phyloP scores from a whole-genome alignment of 2,888 invertebrate species.

The Agrochola lota region DNA sequence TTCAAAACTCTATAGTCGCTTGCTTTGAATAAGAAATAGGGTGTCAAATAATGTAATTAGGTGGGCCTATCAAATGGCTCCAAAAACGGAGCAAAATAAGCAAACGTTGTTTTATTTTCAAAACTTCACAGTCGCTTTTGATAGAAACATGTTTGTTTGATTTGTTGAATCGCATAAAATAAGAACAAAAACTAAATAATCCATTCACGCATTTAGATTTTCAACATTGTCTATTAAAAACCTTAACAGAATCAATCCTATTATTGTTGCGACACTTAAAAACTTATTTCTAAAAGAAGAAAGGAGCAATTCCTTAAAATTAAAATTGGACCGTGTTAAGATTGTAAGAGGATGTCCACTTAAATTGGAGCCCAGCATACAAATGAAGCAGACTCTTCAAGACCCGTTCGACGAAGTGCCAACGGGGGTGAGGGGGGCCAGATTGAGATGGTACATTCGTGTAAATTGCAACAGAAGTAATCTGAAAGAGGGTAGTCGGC shows the following conservation, averaged over 20 bases:
- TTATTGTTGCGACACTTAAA: constrained; percentile 56
- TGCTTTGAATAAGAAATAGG: not conserved
- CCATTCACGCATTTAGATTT: not conserved
- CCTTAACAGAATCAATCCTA: constrained; percentile 57
- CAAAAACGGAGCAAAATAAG: not conserved
- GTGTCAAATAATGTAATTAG: not conserved
- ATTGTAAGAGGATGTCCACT: constrained; percentile 65
- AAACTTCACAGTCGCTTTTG: not conserved
- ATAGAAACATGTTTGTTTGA: not conserved
- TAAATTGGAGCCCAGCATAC: constrained; percentile 60
- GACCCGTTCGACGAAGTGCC: constrained; percentile 44
- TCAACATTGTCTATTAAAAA: not conserved
- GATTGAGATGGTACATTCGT: constrained; percentile 68
- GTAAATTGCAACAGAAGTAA: constrained; percentile 77
- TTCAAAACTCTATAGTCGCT: not conserved
- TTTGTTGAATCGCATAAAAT: not conserved
- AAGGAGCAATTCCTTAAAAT: constrained; percentile 64
- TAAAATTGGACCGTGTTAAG: constrained; percentile 66
- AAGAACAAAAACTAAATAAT: not conserved
- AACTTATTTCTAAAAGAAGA: constrained; percentile 58
- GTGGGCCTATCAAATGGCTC: not conserved
- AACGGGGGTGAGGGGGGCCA: constrained; percentile 60
- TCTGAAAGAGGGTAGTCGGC: constrained; percentile 72
- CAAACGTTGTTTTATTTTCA: not conserved
- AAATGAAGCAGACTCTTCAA: constrained; percentile 55